phyloP scores from a whole-genome alignment of 2,888 invertebrate species.

The Ectemnius continuus region DNA sequence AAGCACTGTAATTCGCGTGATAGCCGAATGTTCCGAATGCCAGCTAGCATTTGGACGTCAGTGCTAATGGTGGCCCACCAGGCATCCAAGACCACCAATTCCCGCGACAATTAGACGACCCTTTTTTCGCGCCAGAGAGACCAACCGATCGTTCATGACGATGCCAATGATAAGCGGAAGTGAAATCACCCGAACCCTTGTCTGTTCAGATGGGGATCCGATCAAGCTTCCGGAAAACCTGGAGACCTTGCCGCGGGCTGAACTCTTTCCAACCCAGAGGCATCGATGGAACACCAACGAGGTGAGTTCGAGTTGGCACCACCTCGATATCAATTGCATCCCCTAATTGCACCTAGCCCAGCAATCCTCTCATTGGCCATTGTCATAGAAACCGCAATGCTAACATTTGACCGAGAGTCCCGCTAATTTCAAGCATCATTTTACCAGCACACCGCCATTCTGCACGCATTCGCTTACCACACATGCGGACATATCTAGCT shows the following conservation, averaged over 20 bases:
- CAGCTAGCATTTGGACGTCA: slow-evolving; percentile 8
- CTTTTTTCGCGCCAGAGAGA: background rate
- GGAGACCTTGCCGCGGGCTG: slow-evolving; percentile 95
- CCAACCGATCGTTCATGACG: background rate
- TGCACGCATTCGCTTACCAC: no score
- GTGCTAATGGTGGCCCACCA: slow-evolving; percentile 1
- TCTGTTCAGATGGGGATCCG: slow-evolving; percentile 88
- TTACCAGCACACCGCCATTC: no score
- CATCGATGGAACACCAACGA: slow-evolving; percentile 99
- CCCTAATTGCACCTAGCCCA: background rate
- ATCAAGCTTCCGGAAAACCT: slow-evolving; percentile 96
- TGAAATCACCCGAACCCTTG: background rate
- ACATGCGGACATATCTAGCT: slow-evolving; percentile 16
- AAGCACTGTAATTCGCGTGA: slow-evolving; percentile 43
- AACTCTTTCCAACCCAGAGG: slow-evolving; percentile 95
- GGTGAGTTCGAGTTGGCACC: slow-evolving; percentile 81
- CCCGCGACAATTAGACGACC: background rate
- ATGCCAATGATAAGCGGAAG: no score
- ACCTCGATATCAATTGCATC: background rate
- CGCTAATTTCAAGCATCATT: no score
- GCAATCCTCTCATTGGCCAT: no score
- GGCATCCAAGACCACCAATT: background rate
- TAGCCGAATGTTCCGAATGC: slow-evolving; percentile 28
- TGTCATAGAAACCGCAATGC: no score
- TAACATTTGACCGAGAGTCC: no score